Conservation (phyloP, 2,888 invertebrate species). For the Synergus gifuensis region DNA sequence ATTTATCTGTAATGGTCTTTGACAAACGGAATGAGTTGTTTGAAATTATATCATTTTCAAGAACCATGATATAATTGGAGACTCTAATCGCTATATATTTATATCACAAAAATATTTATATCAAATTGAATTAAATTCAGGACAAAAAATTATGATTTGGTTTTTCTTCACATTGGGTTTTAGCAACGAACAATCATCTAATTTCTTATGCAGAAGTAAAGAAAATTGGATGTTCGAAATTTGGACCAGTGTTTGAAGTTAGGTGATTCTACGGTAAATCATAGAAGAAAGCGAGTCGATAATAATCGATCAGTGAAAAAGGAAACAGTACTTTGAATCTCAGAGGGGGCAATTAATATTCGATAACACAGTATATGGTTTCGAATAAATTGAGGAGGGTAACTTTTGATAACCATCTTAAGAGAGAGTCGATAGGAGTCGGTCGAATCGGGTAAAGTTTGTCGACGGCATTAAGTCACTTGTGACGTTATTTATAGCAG, state of each 20-base stretch:
- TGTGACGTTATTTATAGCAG: conserved; percentile 71
- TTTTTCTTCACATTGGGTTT: too few species aligned
- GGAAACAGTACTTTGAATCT: conserved; percentile 26
- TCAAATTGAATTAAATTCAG: too few species aligned
- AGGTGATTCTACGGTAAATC: too few species aligned
- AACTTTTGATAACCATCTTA: conserved; percentile 55
- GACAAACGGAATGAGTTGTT: conserved; percentile 20
- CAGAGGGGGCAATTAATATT: conserved; percentile 51
- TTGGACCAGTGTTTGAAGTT: too few species aligned
- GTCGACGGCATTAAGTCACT: conserved; percentile 70
- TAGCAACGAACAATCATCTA: too few species aligned
- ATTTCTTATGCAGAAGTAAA: too few species aligned
- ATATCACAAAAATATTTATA: too few species aligned
- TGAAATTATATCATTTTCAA: conserved; percentile 1
- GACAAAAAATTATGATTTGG: too few species aligned
- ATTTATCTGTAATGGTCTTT: conserved; percentile 26
- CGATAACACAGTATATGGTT: conserved; percentile 43
- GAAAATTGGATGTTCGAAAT: too few species aligned
- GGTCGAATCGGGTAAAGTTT: conserved; percentile 63
- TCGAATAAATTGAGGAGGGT: conserved; percentile 52
- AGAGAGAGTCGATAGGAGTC: conserved; percentile 53
- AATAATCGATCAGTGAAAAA: conserved; percentile 35
- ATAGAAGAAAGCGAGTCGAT: conserved; percentile 1
- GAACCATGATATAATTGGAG: neutral
- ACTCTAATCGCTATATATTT: neutral